Evolutionary conservation across 2,113 vertebrate species (phyloP).

Genomic region (Tachuris rubrigastra): DNA sequence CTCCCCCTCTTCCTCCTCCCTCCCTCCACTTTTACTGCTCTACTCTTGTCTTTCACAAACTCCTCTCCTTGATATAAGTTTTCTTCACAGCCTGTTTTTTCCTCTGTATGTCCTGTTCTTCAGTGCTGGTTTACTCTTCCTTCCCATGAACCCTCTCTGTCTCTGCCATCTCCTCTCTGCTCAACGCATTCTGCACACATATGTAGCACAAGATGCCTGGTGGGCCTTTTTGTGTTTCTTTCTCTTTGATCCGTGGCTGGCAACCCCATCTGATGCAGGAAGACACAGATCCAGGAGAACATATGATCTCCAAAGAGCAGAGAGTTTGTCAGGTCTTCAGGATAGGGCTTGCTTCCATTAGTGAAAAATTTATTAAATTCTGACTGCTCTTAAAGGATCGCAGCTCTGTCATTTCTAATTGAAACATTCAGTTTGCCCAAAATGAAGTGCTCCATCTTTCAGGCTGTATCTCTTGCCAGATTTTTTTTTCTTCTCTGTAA

Average conservation of each 20-base stretch:
- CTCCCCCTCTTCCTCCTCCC: background rate
- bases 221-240: background rate
- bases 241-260: background rate
- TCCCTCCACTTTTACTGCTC: background rate
- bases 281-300: constrained; percentile 15
- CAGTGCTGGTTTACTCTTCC: background rate
- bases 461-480: constrained; percentile 40
- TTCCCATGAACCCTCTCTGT: background rate
- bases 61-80: constrained; percentile 9
- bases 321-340: constrained; percentile 60
- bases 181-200: background rate
- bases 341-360: constrained; percentile 52
- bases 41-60: constrained; percentile 46
- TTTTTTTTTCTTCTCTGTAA: constrained; percentile 37
- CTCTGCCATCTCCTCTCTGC: background rate
- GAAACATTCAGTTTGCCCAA: constrained; percentile 64
- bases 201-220: constrained; percentile 21
- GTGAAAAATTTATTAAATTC: constrained; percentile 68
- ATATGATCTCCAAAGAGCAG: constrained; percentile 26
- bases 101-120: background rate
- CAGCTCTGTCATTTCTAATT: constrained; percentile 72
- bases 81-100: background rate
- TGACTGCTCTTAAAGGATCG: constrained; percentile 67
- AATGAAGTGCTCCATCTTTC: constrained; percentile 67
- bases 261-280: constrained; percentile 40